Conservation (phyloP, 1,140 invertebrate species). For the Hylaeus anthracinus region DNA sequence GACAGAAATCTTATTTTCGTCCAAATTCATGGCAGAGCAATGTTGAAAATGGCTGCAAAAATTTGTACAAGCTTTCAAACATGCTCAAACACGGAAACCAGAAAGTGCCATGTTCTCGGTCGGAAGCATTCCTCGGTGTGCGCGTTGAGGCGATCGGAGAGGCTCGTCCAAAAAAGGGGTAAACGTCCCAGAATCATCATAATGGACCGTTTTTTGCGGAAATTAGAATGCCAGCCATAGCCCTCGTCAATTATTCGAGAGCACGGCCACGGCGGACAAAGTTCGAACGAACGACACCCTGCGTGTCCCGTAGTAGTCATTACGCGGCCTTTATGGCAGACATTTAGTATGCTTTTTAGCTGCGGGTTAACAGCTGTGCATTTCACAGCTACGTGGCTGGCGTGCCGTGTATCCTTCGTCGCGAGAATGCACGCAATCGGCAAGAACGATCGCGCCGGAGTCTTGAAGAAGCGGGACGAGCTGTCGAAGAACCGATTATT, state of each 20-base stretch:
- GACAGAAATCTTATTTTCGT: too few relatives aligned
- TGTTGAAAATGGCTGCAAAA: too few relatives aligned
- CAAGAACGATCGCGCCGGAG: constrained; percentile 1
- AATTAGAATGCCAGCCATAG: neutral
- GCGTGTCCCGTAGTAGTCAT: constrained; percentile 56
- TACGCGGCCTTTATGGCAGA: constrained; percentile 59
- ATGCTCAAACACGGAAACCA: neutral
- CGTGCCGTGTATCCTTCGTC: constrained; percentile 35
- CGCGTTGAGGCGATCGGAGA: neutral
- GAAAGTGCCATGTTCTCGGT: neutral
- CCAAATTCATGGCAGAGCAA: too few relatives aligned
- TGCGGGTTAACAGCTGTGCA: constrained; percentile 74
- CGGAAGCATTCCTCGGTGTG: constrained; percentile 1
- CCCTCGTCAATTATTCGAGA: constrained; percentile 10
- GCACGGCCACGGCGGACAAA: constrained; percentile 12
- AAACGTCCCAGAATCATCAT: neutral
- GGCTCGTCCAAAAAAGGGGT: neutral
- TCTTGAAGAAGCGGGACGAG: neutral
- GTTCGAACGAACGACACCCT: constrained; percentile 40
- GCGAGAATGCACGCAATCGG: constrained; percentile 59
- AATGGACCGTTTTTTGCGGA: constrained; percentile 20
- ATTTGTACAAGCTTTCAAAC: too few relatives aligned
- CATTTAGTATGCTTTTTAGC: constrained; percentile 67
- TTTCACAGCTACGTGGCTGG: constrained; percentile 62
- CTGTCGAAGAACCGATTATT: constrained; percentile 43